phyloP scores from a whole-genome alignment of 1,140 invertebrate species.

The Babylonia areolata region DNA sequence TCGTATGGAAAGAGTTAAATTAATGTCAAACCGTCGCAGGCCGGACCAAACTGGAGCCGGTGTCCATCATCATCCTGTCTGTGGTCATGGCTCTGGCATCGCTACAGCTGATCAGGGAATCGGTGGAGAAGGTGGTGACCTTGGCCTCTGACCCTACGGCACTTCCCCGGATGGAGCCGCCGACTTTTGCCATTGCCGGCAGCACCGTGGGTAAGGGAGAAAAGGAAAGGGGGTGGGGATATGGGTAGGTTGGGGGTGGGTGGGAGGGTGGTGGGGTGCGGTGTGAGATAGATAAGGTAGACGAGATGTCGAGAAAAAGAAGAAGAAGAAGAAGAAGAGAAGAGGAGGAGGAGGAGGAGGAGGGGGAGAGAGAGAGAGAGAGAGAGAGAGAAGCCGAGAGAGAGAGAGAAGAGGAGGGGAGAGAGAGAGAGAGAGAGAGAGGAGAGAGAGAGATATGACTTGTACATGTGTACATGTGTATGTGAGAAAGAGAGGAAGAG shows the following conservation, averaged over 20 bases:
- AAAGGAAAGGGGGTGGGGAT: not conserved
- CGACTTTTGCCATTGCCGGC: conserved; percentile 72
- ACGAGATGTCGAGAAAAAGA: not conserved
- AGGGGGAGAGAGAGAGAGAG: conserved; percentile 1
- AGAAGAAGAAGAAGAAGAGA: not conserved
- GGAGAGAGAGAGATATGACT: too few relatives aligned
- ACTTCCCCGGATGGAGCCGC: conserved; percentile 56
- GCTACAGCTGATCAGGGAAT: conserved; percentile 75
- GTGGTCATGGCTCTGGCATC: conserved; percentile 77
- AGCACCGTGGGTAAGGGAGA: conserved; percentile 65
- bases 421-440: conserved; percentile 27
- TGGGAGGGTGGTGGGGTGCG: not conserved
- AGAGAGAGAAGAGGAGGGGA: not conserved
- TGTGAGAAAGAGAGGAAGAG: not conserved
- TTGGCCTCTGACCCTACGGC: conserved; percentile 33
- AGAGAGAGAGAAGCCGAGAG: not conserved
- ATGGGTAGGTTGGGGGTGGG: not conserved
- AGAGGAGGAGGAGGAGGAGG: not conserved
- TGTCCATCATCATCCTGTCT: conserved; percentile 74
- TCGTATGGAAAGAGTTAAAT: too few relatives aligned
- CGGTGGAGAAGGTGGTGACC: conserved; percentile 67
- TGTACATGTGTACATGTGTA: too few relatives aligned
- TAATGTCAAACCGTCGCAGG: too few relatives aligned
- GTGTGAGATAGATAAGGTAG: not conserved
- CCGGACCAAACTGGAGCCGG: conserved; percentile 75